These are phyloP conservation scores for Noctuana brunneofusca DNA, from an alignment of 2,888 invertebrate species.

Conservation along the genomic window DNA sequence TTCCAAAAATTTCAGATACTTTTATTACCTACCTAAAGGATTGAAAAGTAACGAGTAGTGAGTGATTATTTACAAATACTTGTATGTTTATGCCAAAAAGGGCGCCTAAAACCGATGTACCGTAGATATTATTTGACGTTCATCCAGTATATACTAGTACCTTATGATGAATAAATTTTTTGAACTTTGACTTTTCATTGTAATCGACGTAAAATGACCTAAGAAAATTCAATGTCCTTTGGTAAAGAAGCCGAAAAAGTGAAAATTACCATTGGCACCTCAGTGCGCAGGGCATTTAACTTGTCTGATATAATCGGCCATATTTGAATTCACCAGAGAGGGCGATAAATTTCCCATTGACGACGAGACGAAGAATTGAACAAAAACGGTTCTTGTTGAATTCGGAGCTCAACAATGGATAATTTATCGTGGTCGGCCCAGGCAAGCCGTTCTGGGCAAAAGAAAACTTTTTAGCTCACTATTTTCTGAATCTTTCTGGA, in stretches of 20 bases:
- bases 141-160: too few relatives aligned
- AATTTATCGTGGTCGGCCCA: constrained; percentile 76
- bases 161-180: too few relatives aligned
- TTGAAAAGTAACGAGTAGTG: not conserved
- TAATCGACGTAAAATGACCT: not conserved
- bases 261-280: constrained; percentile 63
- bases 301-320: constrained; percentile 72
- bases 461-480: constrained; percentile 52
- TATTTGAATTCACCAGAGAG: constrained; percentile 75
- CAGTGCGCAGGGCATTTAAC: constrained; percentile 67
- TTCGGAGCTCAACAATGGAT: constrained; percentile 75
- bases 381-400: constrained; percentile 79
- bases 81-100: too few relatives aligned
- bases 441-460: constrained; percentile 57
- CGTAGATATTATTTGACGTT: too few relatives aligned
- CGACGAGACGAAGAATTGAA: constrained; percentile 79
- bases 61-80: too few relatives aligned
- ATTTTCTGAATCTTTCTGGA: constrained; percentile 42
- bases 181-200: too few relatives aligned
- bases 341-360: constrained; percentile 80
- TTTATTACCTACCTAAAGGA: too few relatives aligned
- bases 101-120: too few relatives aligned
- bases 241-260: not conserved
- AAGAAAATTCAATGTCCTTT: not conserved
- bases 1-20: too few relatives aligned